These are phyloP conservation scores for Temnopleurus reevesii DNA, from an alignment of 53 echinoderm and acorn worm species.

Conservation along the genomic window DNA sequence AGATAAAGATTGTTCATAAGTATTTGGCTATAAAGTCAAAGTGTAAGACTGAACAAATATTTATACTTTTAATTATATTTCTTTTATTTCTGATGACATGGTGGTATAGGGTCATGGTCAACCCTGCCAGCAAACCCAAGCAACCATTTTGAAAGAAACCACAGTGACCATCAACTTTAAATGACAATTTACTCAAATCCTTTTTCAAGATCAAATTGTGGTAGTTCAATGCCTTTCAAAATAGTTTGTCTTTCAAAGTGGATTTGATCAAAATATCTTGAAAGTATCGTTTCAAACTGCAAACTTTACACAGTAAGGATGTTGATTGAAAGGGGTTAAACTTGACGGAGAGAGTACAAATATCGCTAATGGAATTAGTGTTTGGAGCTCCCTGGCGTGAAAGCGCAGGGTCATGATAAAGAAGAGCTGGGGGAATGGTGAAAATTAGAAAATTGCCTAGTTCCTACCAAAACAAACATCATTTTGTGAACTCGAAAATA, in stretches of 20 bases:
- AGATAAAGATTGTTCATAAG: no score
- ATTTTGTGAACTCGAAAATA: no score
- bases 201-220: not conserved
- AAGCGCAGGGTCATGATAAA: not conserved
- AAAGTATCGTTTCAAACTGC: not conserved
- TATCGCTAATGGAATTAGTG: not conserved
- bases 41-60: no score
- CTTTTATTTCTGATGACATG: no score
- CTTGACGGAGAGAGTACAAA: not conserved
- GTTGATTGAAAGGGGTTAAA: no score
- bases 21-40: no score
- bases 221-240: not conserved
- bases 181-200: no score
- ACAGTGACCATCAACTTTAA: not conserved
- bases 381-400: not conserved
- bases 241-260: not conserved
- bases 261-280: not conserved
- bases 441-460: constrained; percentile 19
- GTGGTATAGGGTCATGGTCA: no score
- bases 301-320: not conserved
- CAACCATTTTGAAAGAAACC: no score
- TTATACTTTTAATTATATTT: no score
- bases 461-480: constrained; percentile 40
- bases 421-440: not conserved
- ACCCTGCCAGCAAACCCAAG: no score